Conservation (phyloP, 2,797 vertebrate genomes). For the Mareca penelope region DNA sequence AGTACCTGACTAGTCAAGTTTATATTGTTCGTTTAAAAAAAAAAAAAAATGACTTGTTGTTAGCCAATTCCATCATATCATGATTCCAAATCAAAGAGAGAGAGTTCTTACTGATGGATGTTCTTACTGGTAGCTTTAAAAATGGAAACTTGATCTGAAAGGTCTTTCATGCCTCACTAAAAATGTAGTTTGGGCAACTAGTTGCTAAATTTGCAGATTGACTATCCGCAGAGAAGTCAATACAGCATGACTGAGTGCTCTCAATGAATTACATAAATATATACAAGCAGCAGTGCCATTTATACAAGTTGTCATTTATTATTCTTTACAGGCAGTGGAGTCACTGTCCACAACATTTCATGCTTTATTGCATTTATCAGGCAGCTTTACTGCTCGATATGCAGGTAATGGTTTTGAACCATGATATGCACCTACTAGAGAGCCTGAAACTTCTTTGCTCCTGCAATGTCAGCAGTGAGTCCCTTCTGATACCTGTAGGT, state of each 20-base stretch:
- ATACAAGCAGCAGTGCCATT: background rate
- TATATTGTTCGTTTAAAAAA: background rate
- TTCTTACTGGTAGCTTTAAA: background rate
- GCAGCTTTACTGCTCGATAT: background rate
- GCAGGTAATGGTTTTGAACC: background rate
- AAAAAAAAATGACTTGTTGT: background rate
- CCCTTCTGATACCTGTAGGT: background rate
- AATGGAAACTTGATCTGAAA: background rate
- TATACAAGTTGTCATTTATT: background rate
- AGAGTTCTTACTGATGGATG: background rate
- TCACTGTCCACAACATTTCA: background rate
- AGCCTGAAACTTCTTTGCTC: background rate
- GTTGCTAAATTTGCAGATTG: background rate
- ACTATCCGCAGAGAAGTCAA: background rate
- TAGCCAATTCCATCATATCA: background rate
- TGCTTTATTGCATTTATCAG: background rate
- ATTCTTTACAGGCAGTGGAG: background rate
- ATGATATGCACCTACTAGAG: background rate
- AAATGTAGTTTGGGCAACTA: background rate
- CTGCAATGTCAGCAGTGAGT: background rate
- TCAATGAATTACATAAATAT: background rate
- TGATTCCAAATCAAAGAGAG: background rate
- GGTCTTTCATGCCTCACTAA: background rate
- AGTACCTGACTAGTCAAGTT: background rate
- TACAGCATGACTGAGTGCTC: background rate